Conservation (phyloP, 2,888 invertebrate species). For the Himalopsyche japonica region DNA sequence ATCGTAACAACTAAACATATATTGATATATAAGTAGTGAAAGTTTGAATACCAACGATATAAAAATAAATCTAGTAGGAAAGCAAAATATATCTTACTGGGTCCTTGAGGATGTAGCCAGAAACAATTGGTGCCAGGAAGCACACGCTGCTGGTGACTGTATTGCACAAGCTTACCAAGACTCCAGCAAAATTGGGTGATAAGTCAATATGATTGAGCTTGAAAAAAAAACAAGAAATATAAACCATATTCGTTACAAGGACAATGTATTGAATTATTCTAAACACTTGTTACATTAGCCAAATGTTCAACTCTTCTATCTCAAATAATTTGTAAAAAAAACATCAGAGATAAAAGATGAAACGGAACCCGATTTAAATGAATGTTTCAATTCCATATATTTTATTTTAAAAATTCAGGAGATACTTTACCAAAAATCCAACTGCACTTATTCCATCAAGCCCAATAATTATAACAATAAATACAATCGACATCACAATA, state of each 20-base stretch:
- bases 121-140: constrained; percentile 17
- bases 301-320: no score
- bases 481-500: constrained; percentile 1
- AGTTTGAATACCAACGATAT: no score
- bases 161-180: constrained; percentile 12
- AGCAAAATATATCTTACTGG: constrained; percentile 9
- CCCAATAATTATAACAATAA: constrained; percentile 10
- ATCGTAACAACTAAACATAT: no score
- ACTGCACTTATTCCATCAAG: constrained; percentile 11
- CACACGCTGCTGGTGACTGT: constrained; percentile 9
- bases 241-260: not conserved
- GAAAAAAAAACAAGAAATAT: constrained; percentile 5
- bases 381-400: no score
- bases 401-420: no score
- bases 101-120: constrained; percentile 23
- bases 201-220: constrained; percentile 34
- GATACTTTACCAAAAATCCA: constrained; percentile 24
- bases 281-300: not conserved
- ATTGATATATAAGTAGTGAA: no score
- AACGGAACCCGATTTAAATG: no score
- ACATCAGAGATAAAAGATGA: no score
- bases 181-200: constrained; percentile 32
- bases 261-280: not conserved
- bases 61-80: no score
- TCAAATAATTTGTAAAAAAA: no score